A percentile compares a stretch with the other conserved stretches of the same genome.
These are phyloP conservation scores for Eupithecia subumbrata DNA, from an alignment of 2,888 invertebrate species.

Conservation along the genomic window DNA sequence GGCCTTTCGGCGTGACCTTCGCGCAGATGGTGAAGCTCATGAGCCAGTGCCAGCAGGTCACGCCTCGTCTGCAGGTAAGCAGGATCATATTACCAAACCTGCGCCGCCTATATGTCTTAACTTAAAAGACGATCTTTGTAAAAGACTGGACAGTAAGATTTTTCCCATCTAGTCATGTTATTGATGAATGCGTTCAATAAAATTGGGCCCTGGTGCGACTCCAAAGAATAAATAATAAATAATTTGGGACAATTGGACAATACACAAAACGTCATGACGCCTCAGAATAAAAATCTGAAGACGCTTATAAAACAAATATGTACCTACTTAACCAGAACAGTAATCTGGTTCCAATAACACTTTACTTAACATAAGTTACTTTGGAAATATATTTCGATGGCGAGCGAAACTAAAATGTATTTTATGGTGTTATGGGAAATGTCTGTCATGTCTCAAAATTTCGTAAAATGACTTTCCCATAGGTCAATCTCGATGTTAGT, in stretches of 20 bases:
- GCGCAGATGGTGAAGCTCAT: conserved; percentile 91
- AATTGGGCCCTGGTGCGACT: neutral
- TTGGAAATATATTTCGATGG: neutral
- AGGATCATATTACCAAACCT: neutral
- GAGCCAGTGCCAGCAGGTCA: conserved; percentile 90
- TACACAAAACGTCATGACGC: neutral
- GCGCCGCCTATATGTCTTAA: neutral
- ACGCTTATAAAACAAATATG: neutral
- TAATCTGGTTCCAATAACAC: neutral
- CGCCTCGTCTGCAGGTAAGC: conserved; percentile 23
- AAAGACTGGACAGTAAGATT: neutral
- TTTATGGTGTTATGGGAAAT: neutral
- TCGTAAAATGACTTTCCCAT: neutral
- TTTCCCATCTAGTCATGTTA: neutral
- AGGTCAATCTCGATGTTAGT: too few species aligned
- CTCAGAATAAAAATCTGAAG: neutral
- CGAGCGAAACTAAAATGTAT: neutral
- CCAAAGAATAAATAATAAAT: neutral
- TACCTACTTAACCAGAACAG: neutral
- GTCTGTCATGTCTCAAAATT: neutral
- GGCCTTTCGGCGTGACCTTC: conserved; percentile 87
- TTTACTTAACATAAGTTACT: neutral
- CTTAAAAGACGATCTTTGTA: too few species aligned
- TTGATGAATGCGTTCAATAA: neutral
- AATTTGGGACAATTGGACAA: neutral